Percentiles rank a stretch among this genome's conserved stretches.
Conservation (phyloP, 2,113 vertebrate genomes). For the Daphoenositta chrysoptera region DNA sequence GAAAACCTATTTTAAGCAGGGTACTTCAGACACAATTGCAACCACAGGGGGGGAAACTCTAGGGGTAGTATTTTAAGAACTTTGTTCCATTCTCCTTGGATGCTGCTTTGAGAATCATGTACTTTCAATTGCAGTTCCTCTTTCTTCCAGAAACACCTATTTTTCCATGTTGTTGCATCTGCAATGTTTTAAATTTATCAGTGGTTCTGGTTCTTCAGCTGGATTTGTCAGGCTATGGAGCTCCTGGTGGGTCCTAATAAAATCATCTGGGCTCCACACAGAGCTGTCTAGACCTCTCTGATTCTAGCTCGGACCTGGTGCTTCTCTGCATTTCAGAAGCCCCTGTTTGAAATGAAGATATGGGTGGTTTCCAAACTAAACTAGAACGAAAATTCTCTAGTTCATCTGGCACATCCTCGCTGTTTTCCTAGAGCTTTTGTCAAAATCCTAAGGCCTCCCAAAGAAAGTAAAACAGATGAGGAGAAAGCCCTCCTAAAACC, state of each 20-base stretch:
- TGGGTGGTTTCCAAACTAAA: background rate
- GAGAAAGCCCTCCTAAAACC: background rate
- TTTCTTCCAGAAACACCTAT: background rate
- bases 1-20: conserved; percentile 41
- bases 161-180: background rate
- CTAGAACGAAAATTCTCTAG: background rate
- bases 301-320: background rate
- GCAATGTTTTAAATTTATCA: background rate
- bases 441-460: background rate
- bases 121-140: background rate
- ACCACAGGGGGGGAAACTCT: background rate
- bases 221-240: background rate
- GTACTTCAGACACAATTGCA: conserved; percentile 20
- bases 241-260: background rate
- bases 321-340: background rate
- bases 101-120: background rate
- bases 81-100: background rate
- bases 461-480: background rate
- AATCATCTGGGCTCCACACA: background rate
- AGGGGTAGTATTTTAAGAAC: conserved; percentile 4
- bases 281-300: background rate
- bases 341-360: background rate
- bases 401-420: background rate
- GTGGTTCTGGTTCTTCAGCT: background rate
- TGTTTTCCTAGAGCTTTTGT: background rate